Evolutionary conservation across 1,140 invertebrate genomes (phyloP).

Genomic region (Aphaenogaster rudis): DNA sequence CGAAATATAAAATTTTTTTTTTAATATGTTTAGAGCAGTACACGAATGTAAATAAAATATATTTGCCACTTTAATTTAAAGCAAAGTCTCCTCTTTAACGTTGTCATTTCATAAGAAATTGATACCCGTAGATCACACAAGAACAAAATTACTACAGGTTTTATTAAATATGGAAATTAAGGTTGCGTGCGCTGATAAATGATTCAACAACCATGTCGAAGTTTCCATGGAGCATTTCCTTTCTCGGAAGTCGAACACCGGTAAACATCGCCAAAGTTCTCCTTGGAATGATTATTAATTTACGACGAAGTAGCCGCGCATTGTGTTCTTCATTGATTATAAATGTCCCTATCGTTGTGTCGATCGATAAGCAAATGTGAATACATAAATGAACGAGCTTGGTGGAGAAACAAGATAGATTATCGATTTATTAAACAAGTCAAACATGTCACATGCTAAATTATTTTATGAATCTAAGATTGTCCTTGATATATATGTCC

Average conservation of each 20-base stretch:
- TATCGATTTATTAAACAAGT: conserved; percentile 41
- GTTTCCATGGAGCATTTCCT: conserved; percentile 41
- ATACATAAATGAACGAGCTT: conserved; percentile 25
- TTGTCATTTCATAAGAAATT: neutral
- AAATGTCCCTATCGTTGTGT: conserved; percentile 25
- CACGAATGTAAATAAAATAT: conserved; percentile 7
- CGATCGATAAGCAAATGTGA: conserved; percentile 31
- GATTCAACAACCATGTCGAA: conserved; percentile 38
- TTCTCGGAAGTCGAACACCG: conserved; percentile 36
- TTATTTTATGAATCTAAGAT: conserved; percentile 10
- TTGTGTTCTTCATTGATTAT: conserved; percentile 54
- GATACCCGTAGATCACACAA: neutral
- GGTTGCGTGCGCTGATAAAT: conserved; percentile 24
- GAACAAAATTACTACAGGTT: neutral
- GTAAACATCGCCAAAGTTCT: conserved; percentile 40
- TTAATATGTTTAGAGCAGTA: neutral
- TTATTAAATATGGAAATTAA: conserved; percentile 35
- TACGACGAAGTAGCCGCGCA: conserved; percentile 8
- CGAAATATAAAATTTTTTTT: neutral
- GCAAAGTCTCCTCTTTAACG: neutral
- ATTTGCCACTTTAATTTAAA: conserved; percentile 1
- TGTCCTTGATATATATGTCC: neutral
- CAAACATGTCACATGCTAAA: conserved; percentile 18
- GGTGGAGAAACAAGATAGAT: conserved; percentile 22
- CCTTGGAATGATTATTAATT: conserved; percentile 52